These are phyloP conservation scores for Thecocarcelia acutangulata DNA, from an alignment of 2,888 invertebrate species.

Conservation along the genomic window DNA sequence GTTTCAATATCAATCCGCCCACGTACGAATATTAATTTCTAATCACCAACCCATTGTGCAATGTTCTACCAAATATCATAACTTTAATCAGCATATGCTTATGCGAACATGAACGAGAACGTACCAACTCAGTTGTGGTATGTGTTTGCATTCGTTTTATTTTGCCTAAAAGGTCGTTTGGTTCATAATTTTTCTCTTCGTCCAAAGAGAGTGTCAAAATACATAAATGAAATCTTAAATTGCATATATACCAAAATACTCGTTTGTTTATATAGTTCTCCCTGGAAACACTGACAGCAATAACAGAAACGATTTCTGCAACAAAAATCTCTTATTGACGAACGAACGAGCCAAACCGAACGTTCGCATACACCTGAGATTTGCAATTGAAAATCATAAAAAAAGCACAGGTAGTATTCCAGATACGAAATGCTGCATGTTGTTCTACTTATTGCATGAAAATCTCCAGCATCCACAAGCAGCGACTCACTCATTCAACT, in stretches of 20 bases:
- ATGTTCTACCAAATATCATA: conserved; percentile 33
- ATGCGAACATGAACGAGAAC: background rate
- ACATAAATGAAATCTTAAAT: conserved; percentile 30
- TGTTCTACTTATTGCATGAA: conserved; percentile 22
- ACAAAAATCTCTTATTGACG: conserved; percentile 32
- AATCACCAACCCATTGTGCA: conserved; percentile 34
- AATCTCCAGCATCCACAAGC: conserved; percentile 58
- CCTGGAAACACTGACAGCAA: conserved; percentile 19
- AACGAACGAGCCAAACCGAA: conserved; percentile 31
- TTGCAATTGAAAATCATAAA: conserved; percentile 11
- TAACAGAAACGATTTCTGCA: conserved; percentile 19
- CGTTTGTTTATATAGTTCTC: conserved; percentile 36
- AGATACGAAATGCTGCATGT: conserved; percentile 6
- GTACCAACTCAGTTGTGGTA: background rate
- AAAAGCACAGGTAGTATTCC: conserved; percentile 42
- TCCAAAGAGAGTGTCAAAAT: conserved; percentile 46
- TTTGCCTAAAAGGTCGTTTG: conserved; percentile 33
- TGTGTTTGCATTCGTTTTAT: conserved; percentile 19
- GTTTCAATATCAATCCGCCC: too few relatives aligned
- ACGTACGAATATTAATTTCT: too few relatives aligned
- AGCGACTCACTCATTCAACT: conserved; percentile 43
- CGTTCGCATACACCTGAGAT: conserved; percentile 59
- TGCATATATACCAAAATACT: conserved; percentile 36
- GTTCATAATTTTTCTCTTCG: conserved; percentile 38
- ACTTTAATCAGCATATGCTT: conserved; percentile 6